Conservation (phyloP, 2,113 vertebrate genomes). For the Chitala chitala region DNA sequence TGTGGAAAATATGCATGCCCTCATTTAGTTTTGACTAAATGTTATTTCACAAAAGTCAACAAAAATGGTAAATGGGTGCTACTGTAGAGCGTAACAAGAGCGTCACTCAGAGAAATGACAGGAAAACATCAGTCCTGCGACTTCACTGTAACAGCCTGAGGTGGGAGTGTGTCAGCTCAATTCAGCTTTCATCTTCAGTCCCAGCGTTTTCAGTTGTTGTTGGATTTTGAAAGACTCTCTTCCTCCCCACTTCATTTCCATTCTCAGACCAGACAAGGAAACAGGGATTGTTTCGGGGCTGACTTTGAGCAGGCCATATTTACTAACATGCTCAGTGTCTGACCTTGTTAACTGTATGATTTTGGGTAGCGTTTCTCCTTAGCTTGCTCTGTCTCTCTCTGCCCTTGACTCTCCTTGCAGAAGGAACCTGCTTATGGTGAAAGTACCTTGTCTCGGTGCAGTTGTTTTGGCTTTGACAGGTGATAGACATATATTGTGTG, state of each 20-base stretch:
- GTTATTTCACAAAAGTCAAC: conserved; percentile 64
- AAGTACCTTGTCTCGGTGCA: conserved; percentile 81
- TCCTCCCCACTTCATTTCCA: conserved; percentile 61
- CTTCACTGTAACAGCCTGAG: conserved; percentile 45
- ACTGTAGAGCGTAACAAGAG: conserved; percentile 3
- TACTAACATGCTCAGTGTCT: conserved; percentile 64
- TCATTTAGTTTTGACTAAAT: conserved; percentile 51
- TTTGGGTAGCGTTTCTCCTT: too few relatives aligned
- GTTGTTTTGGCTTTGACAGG: conserved; percentile 88
- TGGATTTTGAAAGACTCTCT: conserved; percentile 52
- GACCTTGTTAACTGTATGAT: conserved; percentile 64
- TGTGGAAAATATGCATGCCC: conserved; percentile 66
- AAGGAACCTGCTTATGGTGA: conserved; percentile 76
- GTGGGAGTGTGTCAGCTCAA: conserved; percentile 42
- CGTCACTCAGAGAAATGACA: conserved; percentile 32
- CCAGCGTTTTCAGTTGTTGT: conserved; percentile 64
- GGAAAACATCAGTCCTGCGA: conserved; percentile 46
- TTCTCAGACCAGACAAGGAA: conserved; percentile 74
- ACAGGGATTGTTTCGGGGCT: conserved; percentile 70
- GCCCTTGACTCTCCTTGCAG: background rate
- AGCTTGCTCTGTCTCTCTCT: too few relatives aligned
- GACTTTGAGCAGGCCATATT: conserved; percentile 55
- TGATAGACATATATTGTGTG: too few relatives aligned
- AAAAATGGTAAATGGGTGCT: conserved; percentile 31
- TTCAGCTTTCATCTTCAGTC: conserved; percentile 65